A percentile compares a stretch with the other conserved stretches of the same genome.
Conservation (phyloP, 92 coral and sea anemone species). For the Phenganax stokvisi region DNA sequence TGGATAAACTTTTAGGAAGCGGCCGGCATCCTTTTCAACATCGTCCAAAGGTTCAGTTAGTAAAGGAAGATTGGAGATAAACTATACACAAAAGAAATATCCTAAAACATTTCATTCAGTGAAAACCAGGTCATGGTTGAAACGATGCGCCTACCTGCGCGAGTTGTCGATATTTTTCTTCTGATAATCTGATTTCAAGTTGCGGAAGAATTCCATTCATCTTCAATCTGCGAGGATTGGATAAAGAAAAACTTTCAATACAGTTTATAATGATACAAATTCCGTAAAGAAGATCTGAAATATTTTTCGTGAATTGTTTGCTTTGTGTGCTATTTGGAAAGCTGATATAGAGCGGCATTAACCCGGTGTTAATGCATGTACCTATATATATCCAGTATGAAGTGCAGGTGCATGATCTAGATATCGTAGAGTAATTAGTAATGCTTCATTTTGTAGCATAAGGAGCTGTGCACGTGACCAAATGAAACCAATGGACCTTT, state of each 20-base stretch:
- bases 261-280: no score
- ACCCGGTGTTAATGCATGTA: no score
- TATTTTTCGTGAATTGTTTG: neutral
- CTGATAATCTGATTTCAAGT: constrained; percentile 74
- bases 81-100: constrained; percentile 7
- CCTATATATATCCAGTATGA: no score
- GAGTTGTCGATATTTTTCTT: constrained; percentile 66
- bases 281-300: no score
- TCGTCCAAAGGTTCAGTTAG: constrained; percentile 32
- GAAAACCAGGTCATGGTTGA: no score
- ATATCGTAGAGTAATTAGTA: no score
- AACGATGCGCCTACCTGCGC: constrained; percentile 56
- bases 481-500: no score
- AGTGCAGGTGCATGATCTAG: no score
- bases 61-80: constrained; percentile 34
- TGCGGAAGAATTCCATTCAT: constrained; percentile 66
- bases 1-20: constrained; percentile 9
- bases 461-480: no score
- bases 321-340: neutral
- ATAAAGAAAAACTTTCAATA: neutral
- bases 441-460: no score
- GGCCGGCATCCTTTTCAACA: neutral
- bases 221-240: constrained; percentile 55
- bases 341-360: no score
- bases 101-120: neutral